Evolutionary conservation across 2,888 invertebrate species (phyloP).

Genomic region (Brachynemurus nebulosus): DNA sequence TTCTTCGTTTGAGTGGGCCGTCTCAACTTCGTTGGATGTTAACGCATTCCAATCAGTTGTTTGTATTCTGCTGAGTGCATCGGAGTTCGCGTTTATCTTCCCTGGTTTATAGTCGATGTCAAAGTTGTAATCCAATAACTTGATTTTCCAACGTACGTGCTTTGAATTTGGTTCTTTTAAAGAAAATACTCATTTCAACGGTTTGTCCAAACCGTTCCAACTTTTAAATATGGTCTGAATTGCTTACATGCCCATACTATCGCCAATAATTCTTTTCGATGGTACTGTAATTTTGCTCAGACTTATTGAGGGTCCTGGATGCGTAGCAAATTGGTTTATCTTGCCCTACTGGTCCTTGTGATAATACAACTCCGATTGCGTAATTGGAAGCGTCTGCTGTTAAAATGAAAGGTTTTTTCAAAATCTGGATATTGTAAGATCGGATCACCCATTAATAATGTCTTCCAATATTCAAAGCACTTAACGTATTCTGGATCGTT

Average conservation of each 20-base stretch:
- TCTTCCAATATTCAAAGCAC: no score
- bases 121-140: constrained; percentile 24
- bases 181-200: constrained; percentile 24
- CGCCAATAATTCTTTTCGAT: constrained; percentile 27
- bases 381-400: no score
- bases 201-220: constrained; percentile 24
- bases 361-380: no score
- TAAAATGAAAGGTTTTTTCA: no score
- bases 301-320: constrained; percentile 23
- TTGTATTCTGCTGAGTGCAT: constrained; percentile 21
- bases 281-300: constrained; percentile 25
- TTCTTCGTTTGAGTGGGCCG: neutral
- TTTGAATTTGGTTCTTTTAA: constrained; percentile 22
- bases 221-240: constrained; percentile 27
- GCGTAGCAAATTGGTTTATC: constrained; percentile 27
- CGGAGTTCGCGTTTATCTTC: constrained; percentile 22
- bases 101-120: constrained; percentile 23
- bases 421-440: no score
- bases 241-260: constrained; percentile 25
- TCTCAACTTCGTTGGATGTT: no score
- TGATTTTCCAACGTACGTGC: constrained; percentile 23
- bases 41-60: no score
- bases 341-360: constrained; percentile 17
- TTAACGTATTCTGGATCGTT: no score
- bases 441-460: no score